phyloP scores from a whole-genome alignment of 2,113 vertebrate species.

The Cisticola juncidis region DNA sequence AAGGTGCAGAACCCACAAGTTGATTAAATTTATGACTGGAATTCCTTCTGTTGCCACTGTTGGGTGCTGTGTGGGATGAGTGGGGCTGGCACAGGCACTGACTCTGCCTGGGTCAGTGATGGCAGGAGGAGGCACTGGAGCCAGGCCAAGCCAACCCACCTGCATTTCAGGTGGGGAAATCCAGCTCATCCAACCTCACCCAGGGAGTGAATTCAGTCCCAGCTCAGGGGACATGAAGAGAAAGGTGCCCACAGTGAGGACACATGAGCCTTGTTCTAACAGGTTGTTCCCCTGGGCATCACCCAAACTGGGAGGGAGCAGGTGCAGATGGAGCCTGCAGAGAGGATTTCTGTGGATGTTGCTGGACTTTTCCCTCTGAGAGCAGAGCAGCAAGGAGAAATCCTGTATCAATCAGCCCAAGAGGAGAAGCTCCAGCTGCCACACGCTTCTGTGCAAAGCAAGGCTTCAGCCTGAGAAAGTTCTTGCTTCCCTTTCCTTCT shows the following conservation, averaged over 20 bases:
- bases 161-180: background rate
- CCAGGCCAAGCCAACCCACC: background rate
- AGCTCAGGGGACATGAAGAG: background rate
- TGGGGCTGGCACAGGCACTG: background rate
- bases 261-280: background rate
- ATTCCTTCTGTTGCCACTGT: background rate
- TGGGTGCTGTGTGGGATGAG: background rate
- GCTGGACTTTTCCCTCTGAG: background rate
- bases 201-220: background rate
- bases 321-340: background rate
- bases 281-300: background rate
- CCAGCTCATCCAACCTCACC: background rate
- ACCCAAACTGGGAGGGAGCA: background rate
- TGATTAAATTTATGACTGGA: background rate
- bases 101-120: accelerated
- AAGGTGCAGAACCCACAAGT: background rate
- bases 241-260: background rate
- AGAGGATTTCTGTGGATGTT: background rate
- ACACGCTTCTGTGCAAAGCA: background rate
- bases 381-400: background rate
- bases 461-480: background rate
- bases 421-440: background rate
- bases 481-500: background rate
- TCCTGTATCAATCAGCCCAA: background rate
- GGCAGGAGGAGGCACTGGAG: background rate